Base-by-base conservation (phyloP, 2,888 invertebrate genomes). In the Tiliacea aurago region DNA sequence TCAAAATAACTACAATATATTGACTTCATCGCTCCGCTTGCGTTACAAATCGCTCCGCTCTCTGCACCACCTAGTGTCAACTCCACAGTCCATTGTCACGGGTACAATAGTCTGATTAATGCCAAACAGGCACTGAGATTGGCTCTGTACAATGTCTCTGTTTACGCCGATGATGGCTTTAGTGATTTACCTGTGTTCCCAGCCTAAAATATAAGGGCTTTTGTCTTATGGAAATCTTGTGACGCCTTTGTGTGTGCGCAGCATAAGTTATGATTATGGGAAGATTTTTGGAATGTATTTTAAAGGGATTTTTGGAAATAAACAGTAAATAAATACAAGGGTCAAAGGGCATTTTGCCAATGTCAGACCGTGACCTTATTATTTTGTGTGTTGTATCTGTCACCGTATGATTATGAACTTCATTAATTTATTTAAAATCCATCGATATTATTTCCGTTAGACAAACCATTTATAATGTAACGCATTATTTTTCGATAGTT, bases 101-200 rank as follows among this genome's bases (percentile, higher is more conserved):
- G 78, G 74, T 73, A 88, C 87, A 88, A 88, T 87, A 81, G 86
- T 84, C 86, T 86, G 88, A 88, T 88, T 88, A 88, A 88, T 88
- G 69, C 86, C 88, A 86, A 86, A 88, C 88, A 88, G 83, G 62
- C 71, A 62, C 84, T 76, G 79, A 84, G 83, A 85, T 86, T 87
- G 87, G 83, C 84, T 85, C 78, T 63, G 76, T 76, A 86, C 85
- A 79, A 83, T 81, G 82, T 85, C 86, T 88, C 78, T 81, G 84
- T 83, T 84, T 88, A 82, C 78, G 67, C 79, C 84, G 62, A 85
- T 86, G 83, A 85, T 73, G 65, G 65, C 58, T 69, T 61, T 28
- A 53, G 67, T 79, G 85, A 83, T 85, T 84, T 85, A 85, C 85
- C 76, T 86, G 75, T 80, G 71, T 77, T 71, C 59, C 64, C 70